These are phyloP conservation scores for Schizopygopsis pylzovi DNA, from an alignment of 2,797 vertebrate species.

Conservation along the genomic window DNA sequence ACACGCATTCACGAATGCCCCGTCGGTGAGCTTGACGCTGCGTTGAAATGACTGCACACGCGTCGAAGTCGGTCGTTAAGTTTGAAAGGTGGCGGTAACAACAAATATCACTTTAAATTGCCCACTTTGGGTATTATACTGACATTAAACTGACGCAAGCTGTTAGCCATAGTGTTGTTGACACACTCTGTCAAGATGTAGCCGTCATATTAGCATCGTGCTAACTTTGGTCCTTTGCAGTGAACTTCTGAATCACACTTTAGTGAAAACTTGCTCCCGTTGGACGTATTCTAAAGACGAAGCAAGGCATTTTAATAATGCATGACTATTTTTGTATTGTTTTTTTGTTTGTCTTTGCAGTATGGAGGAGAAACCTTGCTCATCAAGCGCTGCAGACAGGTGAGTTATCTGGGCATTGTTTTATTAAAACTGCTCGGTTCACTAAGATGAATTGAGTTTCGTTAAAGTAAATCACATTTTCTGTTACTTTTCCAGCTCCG, in stretches of 20 bases:
- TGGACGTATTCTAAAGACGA: neutral
- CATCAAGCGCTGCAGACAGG: slow-evolving; percentile 74
- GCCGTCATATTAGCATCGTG: neutral
- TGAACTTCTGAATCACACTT: neutral
- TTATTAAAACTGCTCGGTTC: neutral
- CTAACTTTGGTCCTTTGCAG: neutral
- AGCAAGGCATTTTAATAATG: neutral
- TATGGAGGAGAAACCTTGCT: slow-evolving; percentile 80
- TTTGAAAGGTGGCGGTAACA: slow-evolving; percentile 7
- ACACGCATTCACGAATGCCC: neutral
- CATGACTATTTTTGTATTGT: neutral
- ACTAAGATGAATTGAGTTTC: neutral
- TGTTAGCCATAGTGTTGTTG: neutral
- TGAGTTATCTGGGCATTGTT: slow-evolving; percentile 43
- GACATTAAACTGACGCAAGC: neutral
- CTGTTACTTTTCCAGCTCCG: slow-evolving; percentile 57
- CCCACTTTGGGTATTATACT: neutral
- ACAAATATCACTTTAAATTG: neutral
- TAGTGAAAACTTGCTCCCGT: neutral
- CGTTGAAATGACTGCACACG: neutral
- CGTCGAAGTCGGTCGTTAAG: neutral
- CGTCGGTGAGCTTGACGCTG: neutral
- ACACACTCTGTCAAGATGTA: neutral
- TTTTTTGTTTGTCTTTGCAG: slow-evolving; percentile 59
- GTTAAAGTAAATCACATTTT: neutral